Evolutionary conservation across 1,140 invertebrate species (phyloP), one percentile per base, ranked within the genome.

Genomic region (Lordiphosa stackelbergi): DNA sequence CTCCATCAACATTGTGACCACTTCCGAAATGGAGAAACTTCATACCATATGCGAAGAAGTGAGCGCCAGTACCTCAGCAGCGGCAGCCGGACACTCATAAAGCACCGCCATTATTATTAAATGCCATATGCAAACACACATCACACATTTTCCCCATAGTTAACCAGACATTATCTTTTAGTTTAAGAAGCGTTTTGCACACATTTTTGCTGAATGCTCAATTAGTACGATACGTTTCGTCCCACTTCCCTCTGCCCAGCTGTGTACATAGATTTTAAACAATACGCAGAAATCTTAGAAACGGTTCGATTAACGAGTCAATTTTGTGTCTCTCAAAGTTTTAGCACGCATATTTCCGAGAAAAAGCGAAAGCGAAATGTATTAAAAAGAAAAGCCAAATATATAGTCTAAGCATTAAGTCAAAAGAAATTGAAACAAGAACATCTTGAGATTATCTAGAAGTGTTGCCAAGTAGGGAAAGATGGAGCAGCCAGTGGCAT

Each of bases 1-100:
- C 6, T 94, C 94, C 1, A 90, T 96, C n/a, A 94, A 93, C 71
- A 96, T 97, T 69, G 90, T 95, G 12, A 83, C 85, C 38, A 87
- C 71, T 43, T 73, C 78, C 2, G 83, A 86, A 42, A 85, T 85
- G 79, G 85, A 85, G 43, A 87, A 87, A 46, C 58, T 88, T 28
- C 83, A 87, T 35, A 87, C 86, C 28, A 87, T 87, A 37, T 87
- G 86, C 59, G 84, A 87, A 46, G 86, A 87, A 46, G 77, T 81
- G 12, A 83, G 73, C 56, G 69, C 77, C 13, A 70, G 69, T 49
- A 81, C 72, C 5, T 83, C 72, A 8, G 73, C 77, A 6, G 59
- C 64, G 16, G 69, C 72, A 5, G 59, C 62, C 38, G 54, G 52
- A 8, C 66, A 48, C 22, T 81, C 71, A 35, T 79, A 81, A 69